A percentile compares a stretch with the other conserved stretches of the same genome.
Evolutionary conservation across 1,140 invertebrate genomes (phyloP).

Genomic region (Ostrea denselamellosa): DNA sequence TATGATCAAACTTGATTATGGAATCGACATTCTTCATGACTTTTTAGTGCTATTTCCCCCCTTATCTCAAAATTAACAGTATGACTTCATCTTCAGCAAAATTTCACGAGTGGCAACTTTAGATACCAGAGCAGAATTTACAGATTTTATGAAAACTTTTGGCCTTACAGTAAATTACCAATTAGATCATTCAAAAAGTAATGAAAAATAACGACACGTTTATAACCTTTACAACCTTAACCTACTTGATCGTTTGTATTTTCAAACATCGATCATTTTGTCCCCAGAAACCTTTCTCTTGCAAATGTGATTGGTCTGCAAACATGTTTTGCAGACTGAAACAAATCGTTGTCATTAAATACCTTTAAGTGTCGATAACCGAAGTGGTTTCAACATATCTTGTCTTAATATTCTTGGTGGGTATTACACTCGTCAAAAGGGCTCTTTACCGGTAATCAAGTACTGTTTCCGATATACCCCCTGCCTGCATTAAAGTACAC

Average conservation of each 20-base stretch:
- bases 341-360: slow-evolving; percentile 31
- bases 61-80: too few relatives aligned
- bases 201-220: neutral
- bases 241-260: neutral
- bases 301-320: slow-evolving; percentile 20
- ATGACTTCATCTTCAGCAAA: too few relatives aligned
- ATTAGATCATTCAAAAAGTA: neutral
- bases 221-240: neutral
- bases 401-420: slow-evolving; percentile 32
- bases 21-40: too few relatives aligned
- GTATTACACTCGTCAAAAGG: slow-evolving; percentile 12
- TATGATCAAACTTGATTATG: too few relatives aligned
- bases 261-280: neutral
- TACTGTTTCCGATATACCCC: slow-evolving; percentile 27
- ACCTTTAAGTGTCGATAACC: slow-evolving; percentile 9
- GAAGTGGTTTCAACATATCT: slow-evolving; percentile 11
- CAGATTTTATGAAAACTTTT: neutral
- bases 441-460: slow-evolving; percentile 27
- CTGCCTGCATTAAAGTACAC: neutral
- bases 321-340: neutral
- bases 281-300: neutral
- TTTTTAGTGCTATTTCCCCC: too few relatives aligned
- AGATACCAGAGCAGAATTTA: neutral
- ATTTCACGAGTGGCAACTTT: too few relatives aligned
- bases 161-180: neutral